phyloP scores from a whole-genome alignment of 2,797 vertebrate species.

The Acrocephalus scirpaceus region DNA sequence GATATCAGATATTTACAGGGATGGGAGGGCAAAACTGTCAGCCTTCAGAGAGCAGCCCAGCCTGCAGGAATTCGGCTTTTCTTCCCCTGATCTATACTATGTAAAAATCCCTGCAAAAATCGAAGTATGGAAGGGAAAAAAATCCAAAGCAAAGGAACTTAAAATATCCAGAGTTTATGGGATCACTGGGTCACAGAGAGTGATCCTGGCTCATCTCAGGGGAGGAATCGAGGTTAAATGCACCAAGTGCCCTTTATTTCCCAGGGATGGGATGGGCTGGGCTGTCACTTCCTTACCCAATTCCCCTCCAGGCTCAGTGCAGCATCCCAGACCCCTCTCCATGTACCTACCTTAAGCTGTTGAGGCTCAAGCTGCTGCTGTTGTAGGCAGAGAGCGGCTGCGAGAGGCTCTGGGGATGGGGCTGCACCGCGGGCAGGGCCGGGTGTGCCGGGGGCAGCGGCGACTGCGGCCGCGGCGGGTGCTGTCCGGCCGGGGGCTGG shows the following conservation, averaged over 20 bases:
- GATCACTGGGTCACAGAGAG: not conserved
- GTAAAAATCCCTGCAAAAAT: not conserved
- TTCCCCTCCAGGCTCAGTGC: not conserved
- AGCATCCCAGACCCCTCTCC: not conserved
- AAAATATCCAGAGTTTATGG: not conserved
- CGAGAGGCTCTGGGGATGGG: conserved; percentile 83
- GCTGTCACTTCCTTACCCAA: not conserved
- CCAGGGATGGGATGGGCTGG: fast-evolving
- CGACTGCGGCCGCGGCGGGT: conserved; percentile 76
- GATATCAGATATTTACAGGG: not conserved
- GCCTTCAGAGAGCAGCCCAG: not conserved
- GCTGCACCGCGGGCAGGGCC: conserved; percentile 71
- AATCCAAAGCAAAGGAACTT: not conserved
- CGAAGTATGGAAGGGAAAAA: not conserved
- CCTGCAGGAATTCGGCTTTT: not conserved
- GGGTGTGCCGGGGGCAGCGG: conserved; percentile 77
- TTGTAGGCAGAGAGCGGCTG: conserved; percentile 88
- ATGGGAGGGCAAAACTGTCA: not conserved
- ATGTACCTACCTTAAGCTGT: conserved; percentile 88
- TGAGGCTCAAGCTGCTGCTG: conserved; percentile 89
- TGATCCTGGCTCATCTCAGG: not conserved
- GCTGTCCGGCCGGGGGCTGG: conserved; percentile 58
- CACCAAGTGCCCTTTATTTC: not conserved
- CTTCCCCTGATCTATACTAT: not conserved
- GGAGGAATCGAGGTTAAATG: not conserved